These are phyloP conservation scores for Microctenopoma lineatum DNA, from an alignment of 2,797 vertebrate species.

Conservation along the genomic window DNA sequence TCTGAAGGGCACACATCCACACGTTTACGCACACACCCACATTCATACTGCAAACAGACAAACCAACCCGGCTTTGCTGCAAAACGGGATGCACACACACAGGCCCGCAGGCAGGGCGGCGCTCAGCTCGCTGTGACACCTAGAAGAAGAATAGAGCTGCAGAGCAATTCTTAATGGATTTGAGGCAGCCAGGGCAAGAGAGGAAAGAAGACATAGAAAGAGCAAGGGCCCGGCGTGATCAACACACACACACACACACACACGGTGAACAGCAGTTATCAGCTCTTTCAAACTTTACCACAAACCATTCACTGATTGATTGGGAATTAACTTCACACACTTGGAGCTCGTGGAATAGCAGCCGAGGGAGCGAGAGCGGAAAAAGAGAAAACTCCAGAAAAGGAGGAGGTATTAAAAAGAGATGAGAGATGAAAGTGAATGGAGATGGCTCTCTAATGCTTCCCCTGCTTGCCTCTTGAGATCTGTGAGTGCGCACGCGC, in stretches of 20 bases:
- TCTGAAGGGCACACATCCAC: slow-evolving; percentile 69
- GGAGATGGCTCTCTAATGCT: slow-evolving; percentile 73
- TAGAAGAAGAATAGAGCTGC: slow-evolving; percentile 57
- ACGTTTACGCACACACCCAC: slow-evolving; percentile 45
- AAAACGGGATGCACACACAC: slow-evolving; percentile 20
- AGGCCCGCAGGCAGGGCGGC: slow-evolving; percentile 11
- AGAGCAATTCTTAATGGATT: slow-evolving; percentile 75
- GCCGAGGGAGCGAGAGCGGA: slow-evolving; percentile 53
- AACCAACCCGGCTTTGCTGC: background rate
- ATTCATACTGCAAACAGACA: slow-evolving; percentile 20
- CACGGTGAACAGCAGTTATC: slow-evolving; percentile 18
- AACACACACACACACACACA: slow-evolving; percentile 5
- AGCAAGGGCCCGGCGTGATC: slow-evolving; percentile 43
- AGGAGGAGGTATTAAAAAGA: slow-evolving; percentile 77
- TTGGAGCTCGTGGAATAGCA: slow-evolving; percentile 52
- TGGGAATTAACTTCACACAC: slow-evolving; percentile 55
- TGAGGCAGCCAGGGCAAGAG: slow-evolving; percentile 56
- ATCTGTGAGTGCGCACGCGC: slow-evolving; percentile 33
- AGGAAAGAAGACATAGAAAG: slow-evolving; percentile 39
- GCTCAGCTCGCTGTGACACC: slow-evolving; percentile 69
- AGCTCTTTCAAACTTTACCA: slow-evolving; percentile 41
- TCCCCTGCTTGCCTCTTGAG: slow-evolving; percentile 68
- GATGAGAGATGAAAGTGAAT: slow-evolving; percentile 79
- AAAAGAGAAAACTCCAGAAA: slow-evolving; percentile 58
- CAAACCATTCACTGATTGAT: slow-evolving; percentile 55